Evolutionary conservation across 1,140 invertebrate species (phyloP).

Genomic region (Ctenoplectra terminalis): DNA sequence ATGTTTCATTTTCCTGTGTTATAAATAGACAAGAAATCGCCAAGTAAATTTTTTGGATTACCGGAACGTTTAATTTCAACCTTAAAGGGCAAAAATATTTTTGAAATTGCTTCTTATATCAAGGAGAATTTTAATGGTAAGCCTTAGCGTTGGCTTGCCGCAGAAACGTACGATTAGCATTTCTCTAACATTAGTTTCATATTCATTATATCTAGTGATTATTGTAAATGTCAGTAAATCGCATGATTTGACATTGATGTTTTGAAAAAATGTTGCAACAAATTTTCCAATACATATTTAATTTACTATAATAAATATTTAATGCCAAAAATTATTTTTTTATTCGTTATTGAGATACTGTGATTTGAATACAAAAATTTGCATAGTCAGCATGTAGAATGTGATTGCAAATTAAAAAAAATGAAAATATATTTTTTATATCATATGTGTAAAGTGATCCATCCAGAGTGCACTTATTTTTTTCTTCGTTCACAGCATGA

Average conservation of each 20-base stretch:
- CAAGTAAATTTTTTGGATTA: slow-evolving; percentile 81
- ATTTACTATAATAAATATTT: neutral
- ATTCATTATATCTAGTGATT: slow-evolving; percentile 15
- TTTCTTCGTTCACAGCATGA: slow-evolving; percentile 43
- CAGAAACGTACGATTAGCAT: neutral
- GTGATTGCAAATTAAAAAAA: neutral
- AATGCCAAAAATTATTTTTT: neutral
- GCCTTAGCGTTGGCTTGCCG: slow-evolving; percentile 70
- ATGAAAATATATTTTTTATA: neutral
- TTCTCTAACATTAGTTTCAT: slow-evolving; percentile 26
- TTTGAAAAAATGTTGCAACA: slow-evolving; percentile 16
- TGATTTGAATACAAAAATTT: neutral
- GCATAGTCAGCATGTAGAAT: slow-evolving; percentile 15
- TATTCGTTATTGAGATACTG: neutral
- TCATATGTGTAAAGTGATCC: neutral
- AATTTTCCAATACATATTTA: neutral
- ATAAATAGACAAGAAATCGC: slow-evolving; percentile 78
- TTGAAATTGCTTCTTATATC: slow-evolving; percentile 83
- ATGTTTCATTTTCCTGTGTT: slow-evolving; percentile 73
- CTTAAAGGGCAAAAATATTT: slow-evolving; percentile 83
- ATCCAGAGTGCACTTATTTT: neutral
- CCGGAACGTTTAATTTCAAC: slow-evolving; percentile 82
- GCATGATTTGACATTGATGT: slow-evolving; percentile 19
- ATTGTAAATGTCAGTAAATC: slow-evolving; percentile 2
- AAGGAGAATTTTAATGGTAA: slow-evolving; percentile 84